These are phyloP conservation scores for Tenebrosternarchus preto DNA, from an alignment of 2,113 vertebrate genomes.

Conservation along the genomic window DNA sequence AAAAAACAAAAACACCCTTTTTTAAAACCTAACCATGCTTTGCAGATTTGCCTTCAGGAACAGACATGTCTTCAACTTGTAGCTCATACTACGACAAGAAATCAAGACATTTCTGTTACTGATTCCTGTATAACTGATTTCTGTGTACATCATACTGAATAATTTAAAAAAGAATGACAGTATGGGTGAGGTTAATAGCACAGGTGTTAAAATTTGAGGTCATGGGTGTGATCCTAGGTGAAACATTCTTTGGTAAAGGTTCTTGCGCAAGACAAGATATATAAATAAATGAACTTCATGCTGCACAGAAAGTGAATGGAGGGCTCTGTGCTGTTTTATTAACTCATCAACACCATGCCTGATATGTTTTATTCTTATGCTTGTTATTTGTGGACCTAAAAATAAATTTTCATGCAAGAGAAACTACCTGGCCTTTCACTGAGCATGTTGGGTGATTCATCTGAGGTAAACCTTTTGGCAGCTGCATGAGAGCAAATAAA, in stretches of 20 bases:
- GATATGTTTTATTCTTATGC: neutral
- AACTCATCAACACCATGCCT: too few relatives aligned
- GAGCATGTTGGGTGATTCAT: neutral
- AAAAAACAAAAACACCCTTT: too few relatives aligned
- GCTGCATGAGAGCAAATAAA: slow-evolving; percentile 37
- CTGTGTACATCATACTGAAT: neutral
- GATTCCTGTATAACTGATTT: neutral
- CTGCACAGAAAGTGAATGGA: neutral
- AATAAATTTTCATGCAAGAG: neutral
- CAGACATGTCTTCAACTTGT: neutral
- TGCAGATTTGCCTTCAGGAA: neutral
- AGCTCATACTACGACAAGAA: neutral
- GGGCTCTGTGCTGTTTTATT: neutral
- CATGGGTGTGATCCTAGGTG: neutral
- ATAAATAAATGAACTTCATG: too few relatives aligned
- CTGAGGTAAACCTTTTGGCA: slow-evolving; percentile 50
- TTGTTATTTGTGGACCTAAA: neutral
- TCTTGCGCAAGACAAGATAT: slow-evolving; percentile 27
- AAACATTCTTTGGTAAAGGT: neutral
- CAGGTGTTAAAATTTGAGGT: neutral
- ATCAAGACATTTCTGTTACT: neutral
- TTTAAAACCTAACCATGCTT: neutral
- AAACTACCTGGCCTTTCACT: neutral
- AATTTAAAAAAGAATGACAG: neutral
- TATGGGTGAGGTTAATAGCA: neutral